These are phyloP conservation scores for Aspiorhynchus laticeps DNA, from an alignment of 2,113 vertebrate genomes.

Conservation along the genomic window DNA sequence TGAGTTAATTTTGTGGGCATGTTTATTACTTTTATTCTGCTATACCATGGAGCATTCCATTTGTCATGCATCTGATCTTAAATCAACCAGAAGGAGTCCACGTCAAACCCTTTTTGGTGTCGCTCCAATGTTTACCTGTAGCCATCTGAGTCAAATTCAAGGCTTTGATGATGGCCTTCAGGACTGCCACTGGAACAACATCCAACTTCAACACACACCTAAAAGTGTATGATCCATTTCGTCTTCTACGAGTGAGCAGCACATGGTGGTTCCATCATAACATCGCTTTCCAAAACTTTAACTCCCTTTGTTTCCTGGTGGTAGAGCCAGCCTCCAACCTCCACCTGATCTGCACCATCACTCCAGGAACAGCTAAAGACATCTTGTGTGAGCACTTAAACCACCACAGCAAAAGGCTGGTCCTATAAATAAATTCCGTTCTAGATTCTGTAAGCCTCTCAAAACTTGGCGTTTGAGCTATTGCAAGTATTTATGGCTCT, in stretches of 20 bases:
- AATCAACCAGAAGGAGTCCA: background rate
- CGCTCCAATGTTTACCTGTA: background rate
- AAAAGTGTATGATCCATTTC: background rate
- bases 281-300: background rate
- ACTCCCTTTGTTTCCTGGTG: background rate
- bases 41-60: background rate
- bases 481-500: background rate
- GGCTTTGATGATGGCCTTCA: background rate
- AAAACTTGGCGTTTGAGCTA: background rate
- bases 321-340: background rate
- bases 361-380: background rate
- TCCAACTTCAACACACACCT: background rate
- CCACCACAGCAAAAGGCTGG: background rate
- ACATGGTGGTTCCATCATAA: background rate
- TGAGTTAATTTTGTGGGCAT: background rate
- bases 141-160: background rate
- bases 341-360: background rate
- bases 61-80: background rate
- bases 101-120: background rate
- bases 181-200: background rate
- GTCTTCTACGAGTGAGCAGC: background rate
- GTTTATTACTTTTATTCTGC: background rate
- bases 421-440: background rate
- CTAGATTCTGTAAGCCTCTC: background rate
- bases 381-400: background rate